Base-by-base conservation (phyloP, 2,113 vertebrate species). In the Melanostigma gelatinosum region DNA sequence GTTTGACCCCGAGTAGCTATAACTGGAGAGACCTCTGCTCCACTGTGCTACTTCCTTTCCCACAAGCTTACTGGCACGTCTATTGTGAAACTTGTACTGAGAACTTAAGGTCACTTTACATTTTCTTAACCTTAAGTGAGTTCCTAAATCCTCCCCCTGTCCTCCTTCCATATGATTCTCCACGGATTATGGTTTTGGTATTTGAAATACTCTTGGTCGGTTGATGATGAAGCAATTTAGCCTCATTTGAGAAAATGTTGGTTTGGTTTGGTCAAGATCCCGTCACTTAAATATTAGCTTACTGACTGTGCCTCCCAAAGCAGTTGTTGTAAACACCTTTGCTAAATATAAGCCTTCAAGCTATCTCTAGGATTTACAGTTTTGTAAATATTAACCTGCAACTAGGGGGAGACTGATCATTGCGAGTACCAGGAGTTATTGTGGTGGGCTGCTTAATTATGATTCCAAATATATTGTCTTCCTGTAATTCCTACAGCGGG, bases 61-160 rank as follows among this genome's bases (percentile, higher is more conserved):
- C 18, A 61, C 54, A 71, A 6, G 16, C 64, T 80, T 68, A 85
- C 83, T 77, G 80, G 85, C 1, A 82, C 42, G 16, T 2, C 15
- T 58, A 38, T 82, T 89, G 74, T 57, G 77, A 87, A 85, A 89
- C 52, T 57, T 16, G 64, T 76, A 61, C 48, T 42, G 66, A 69
- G 55, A 84, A 66, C 42, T 32, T 7, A 0, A 55, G 16, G 50
- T 32, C 13, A 42, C 8, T 48, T 79, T 72, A 55, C 69, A 46
- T 63, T 32, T 27, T 29, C 13, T 62, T 13, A 71, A 80, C 65
- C 34, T 36, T 7, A 29, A 44, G 9, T 57, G 2, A 8, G 13
- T 66, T 44, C 8, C n/a, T 27, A 27, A 12, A 72, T 29, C n/a
- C 22, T 32, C 12, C 9, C 0, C n/a, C 22, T 46, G 75, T 77